Evolutionary conservation across 1,140 invertebrate species (phyloP), one percentile per base, ranked within the genome.

Genomic region (Cyphomyrmex costatus): DNA sequence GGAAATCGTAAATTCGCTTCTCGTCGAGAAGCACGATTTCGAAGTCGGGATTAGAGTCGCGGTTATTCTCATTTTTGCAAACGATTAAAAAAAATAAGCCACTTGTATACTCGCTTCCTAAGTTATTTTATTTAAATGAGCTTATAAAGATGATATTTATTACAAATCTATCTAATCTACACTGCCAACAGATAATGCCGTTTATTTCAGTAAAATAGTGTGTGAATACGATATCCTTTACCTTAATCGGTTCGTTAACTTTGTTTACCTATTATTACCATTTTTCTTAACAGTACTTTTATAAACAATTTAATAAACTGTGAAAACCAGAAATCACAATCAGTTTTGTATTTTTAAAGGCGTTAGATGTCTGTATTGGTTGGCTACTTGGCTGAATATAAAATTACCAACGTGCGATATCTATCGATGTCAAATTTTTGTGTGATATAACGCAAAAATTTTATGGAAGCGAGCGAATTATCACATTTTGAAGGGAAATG

Each of bases 1-100:
- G 79, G 68, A 83, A 83, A 83, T 83, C 79, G 79, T 83, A 74
- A 83, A 83, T 83, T 83, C 68, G 36, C 79, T 42, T 61, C 68
- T 83, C 68, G 66, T 74, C 79, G 79, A 60, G 46, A 70, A 68
- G 77, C 77, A 79, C 36, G 36, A 24, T 82, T 82, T 60, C 79
- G 19, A 73, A 73, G 24, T 73, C 51, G 24, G 24, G 79, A 82
- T 82, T 82, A 73, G 33, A 56, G 8, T 58, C 51, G 79, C 19
- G 65, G 65, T 82, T 51, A 70, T 46, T 60, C 19, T 61, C 68
- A 46, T 74, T 83, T 73, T 73, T 60, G 36, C 68, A 73, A 60
- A 58, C 53, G 19, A 30, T 53, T 58, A 16, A 82, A 21, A 42
- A n/a, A 42, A 58, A 58, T 46, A 71, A 83, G 68, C 21, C 65